Percentiles rank a stretch among this genome's conserved stretches.
These are phyloP conservation scores for Drosophila lowei DNA, from an alignment of 1,140 invertebrate species.

Conservation along the genomic window DNA sequence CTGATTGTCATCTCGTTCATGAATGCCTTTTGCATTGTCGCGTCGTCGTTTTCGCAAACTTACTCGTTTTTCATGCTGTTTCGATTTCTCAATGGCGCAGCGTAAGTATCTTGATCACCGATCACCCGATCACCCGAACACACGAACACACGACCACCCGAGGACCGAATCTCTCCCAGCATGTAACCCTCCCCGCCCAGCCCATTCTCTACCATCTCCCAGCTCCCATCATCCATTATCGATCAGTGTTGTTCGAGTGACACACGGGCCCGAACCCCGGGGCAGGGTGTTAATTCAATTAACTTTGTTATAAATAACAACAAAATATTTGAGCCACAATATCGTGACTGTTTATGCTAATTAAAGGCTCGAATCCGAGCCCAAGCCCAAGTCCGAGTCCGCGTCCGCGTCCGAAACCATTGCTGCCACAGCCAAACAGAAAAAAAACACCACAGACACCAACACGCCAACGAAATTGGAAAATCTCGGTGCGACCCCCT, in stretches of 20 bases:
- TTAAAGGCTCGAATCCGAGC: slow-evolving; percentile 55
- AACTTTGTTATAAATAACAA: slow-evolving; percentile 77
- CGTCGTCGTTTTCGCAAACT: slow-evolving; percentile 93
- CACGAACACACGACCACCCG: too few relatives aligned
- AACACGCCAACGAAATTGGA: slow-evolving; percentile 5
- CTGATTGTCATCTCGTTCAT: slow-evolving; percentile 94
- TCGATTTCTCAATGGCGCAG: slow-evolving; percentile 94
- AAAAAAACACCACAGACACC: slow-evolving; percentile 13
- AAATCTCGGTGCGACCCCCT: slow-evolving; percentile 21
- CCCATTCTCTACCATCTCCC: slow-evolving; percentile 3
- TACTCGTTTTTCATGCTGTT: slow-evolving; percentile 95
- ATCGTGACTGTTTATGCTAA: slow-evolving; percentile 79
- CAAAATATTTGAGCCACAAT: slow-evolving; percentile 73
- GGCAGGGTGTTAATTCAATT: slow-evolving; percentile 72
- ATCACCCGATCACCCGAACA: background rate
- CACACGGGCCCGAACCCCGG: slow-evolving; percentile 45
- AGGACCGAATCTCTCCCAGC: background rate
- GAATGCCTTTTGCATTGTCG: slow-evolving; percentile 94
- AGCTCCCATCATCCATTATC: slow-evolving; percentile 7
- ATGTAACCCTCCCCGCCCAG: background rate
- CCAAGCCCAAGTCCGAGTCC: slow-evolving; percentile 11
- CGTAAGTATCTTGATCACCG: slow-evolving; percentile 87
- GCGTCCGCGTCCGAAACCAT: slow-evolving; percentile 13
- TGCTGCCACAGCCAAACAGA: slow-evolving; percentile 11
- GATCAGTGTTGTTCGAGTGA: slow-evolving; percentile 49